phyloP scores from a whole-genome alignment of 2,888 invertebrate genomes.

The Orthosia cruda region DNA sequence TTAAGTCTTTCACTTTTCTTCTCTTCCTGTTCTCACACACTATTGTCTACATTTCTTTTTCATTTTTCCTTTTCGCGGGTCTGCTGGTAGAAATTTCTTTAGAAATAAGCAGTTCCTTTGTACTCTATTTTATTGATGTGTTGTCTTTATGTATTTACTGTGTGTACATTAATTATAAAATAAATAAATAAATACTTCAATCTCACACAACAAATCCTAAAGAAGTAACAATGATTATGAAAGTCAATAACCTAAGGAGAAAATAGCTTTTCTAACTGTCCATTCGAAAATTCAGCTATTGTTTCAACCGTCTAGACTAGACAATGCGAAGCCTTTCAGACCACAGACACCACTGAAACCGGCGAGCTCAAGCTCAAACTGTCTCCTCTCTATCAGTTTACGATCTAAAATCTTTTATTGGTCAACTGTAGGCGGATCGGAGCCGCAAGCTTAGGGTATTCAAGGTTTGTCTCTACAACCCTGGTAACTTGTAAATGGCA shows the following conservation, averaged over 20 bases:
- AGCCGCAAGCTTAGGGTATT: not conserved
- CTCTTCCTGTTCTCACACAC: too few species aligned
- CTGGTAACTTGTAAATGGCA: too few species aligned
- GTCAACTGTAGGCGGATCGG: not conserved
- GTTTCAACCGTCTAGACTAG: not conserved
- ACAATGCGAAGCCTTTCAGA: constrained; percentile 1
- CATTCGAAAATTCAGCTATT: not conserved
- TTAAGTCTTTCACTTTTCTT: too few species aligned
- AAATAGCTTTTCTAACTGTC: not conserved
- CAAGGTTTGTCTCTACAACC: not conserved
- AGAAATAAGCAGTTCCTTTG: too few species aligned
- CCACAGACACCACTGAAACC: not conserved
- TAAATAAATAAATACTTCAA: too few species aligned
- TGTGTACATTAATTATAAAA: too few species aligned
- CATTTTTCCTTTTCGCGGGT: too few species aligned
- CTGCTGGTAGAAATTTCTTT: too few species aligned
- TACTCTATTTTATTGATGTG: too few species aligned
- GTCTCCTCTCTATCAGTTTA: not conserved
- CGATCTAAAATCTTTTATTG: not conserved
- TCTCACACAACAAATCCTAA: not conserved
- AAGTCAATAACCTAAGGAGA: not conserved
- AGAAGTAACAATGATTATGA: not conserved
- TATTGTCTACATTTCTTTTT: too few species aligned
- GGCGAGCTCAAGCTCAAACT: not conserved
- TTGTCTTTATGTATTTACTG: too few species aligned